phyloP scores from a whole-genome alignment of 2,888 invertebrate genomes.

The Kuschelorhynchus macadamiae region DNA sequence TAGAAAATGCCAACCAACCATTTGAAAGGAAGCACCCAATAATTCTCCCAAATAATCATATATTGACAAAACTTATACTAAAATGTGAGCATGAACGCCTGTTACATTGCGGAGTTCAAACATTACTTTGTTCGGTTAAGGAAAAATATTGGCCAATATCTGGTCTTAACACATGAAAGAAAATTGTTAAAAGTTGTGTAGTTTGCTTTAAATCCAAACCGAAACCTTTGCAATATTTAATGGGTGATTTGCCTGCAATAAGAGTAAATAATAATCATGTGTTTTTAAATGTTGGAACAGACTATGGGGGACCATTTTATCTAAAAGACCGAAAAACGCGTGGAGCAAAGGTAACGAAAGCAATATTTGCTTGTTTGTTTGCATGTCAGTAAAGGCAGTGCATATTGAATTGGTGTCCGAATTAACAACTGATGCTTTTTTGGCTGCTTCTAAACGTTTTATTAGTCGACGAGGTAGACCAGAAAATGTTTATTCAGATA shows the following conservation, averaged over 20 bases:
- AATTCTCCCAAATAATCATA: constrained; percentile 5
- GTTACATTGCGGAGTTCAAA: too few species aligned
- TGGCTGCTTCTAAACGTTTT: constrained; percentile 10
- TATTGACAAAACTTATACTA: neutral
- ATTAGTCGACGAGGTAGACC: constrained; percentile 14
- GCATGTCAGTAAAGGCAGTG: constrained; percentile 8
- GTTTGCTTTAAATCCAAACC: constrained; percentile 23
- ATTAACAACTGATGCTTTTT: constrained; percentile 7
- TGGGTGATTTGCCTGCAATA: constrained; percentile 10
- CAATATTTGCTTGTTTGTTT: constrained; percentile 7
- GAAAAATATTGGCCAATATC: constrained; percentile 28
- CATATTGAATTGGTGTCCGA: constrained; percentile 14
- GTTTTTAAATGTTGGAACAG: too few species aligned
- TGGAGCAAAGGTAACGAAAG: too few species aligned
- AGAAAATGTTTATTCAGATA: constrained; percentile 5
- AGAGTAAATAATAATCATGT: too few species aligned
- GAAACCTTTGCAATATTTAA: neutral
- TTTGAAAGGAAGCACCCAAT: neutral
- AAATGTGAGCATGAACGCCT: too few species aligned
- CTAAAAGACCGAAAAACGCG: neutral
- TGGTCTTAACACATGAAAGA: constrained; percentile 25
- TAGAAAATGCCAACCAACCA: neutral
- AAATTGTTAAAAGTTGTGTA: constrained; percentile 4
- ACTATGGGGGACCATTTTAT: too few species aligned
- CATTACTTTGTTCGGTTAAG: constrained; percentile 6